Conservation (phyloP, 1,140 invertebrate genomes). For the Teleopsis dalmanni region DNA sequence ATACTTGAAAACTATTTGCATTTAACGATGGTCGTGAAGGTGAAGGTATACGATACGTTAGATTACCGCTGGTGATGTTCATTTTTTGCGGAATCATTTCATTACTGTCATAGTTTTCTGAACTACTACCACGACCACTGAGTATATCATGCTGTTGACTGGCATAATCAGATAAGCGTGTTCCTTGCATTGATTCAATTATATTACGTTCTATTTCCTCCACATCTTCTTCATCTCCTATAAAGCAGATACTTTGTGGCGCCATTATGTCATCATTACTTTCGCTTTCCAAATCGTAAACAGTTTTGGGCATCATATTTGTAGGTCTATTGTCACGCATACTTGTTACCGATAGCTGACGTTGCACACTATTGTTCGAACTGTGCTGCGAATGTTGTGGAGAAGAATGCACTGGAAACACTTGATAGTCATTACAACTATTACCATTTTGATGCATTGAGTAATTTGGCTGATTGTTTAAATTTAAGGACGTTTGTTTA, state of each 20-base stretch:
- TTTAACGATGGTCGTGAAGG: conserved; percentile 63
- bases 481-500: conserved; percentile 24
- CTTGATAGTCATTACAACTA: conserved; percentile 38
- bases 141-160: conserved; percentile 29
- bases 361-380: conserved; percentile 32
- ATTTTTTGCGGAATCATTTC: conserved; percentile 46
- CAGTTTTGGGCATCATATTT: too few relatives aligned
- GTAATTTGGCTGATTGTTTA: conserved; percentile 29
- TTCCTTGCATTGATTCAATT: conserved; percentile 39
- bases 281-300: too few relatives aligned
- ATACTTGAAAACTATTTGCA: conserved; percentile 63
- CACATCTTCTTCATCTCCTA: conserved; percentile 57
- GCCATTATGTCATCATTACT: conserved; percentile 51
- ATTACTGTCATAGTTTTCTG: conserved; percentile 41
- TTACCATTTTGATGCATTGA: conserved; percentile 39
- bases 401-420: conserved; percentile 42
- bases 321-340: conserved; percentile 37
- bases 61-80: conserved; percentile 76
- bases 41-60: conserved; percentile 80
- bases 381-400: conserved; percentile 29
- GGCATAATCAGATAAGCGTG: conserved; percentile 35
- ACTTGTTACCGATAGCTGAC: conserved; percentile 37
- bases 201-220: conserved; percentile 41
- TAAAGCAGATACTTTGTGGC: conserved; percentile 86
- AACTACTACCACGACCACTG: conserved; percentile 42